phyloP scores from a whole-genome alignment of 1,140 invertebrate species.

The Eueides isabella region DNA sequence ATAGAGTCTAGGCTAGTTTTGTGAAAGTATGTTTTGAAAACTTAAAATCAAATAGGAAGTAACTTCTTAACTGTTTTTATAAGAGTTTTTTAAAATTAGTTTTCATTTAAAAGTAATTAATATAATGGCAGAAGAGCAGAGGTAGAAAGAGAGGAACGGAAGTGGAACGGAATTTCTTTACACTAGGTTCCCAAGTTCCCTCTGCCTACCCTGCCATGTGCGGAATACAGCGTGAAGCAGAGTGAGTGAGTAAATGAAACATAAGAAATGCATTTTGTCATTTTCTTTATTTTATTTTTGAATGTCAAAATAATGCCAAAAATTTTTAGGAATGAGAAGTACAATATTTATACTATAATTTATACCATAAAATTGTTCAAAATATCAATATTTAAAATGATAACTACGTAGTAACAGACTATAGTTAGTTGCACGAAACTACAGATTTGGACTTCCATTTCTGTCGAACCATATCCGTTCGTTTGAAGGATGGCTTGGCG shows the following conservation, averaged over 20 bases:
- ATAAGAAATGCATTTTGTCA: too few relatives aligned
- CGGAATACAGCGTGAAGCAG: too few relatives aligned
- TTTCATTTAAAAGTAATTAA: not conserved
- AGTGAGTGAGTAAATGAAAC: too few relatives aligned
- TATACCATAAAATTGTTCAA: not conserved
- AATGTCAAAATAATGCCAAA: too few relatives aligned
- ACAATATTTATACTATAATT: too few relatives aligned
- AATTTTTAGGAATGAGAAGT: too few relatives aligned
- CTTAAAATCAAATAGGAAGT: not conserved
- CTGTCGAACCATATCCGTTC: constrained; percentile 4
- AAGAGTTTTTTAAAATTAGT: not conserved
- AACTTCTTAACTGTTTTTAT: not conserved
- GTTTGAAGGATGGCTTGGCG: constrained; percentile 8
- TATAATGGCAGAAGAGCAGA: too few relatives aligned
- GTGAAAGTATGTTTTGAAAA: not conserved
- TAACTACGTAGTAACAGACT: not conserved
- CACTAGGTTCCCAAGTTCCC: too few relatives aligned
- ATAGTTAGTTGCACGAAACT: not conserved
- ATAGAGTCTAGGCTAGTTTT: not conserved
- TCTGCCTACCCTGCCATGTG: too few relatives aligned
- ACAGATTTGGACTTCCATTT: constrained; percentile 9
- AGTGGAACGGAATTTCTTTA: too few relatives aligned
- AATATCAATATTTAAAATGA: not conserved
- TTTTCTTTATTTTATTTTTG: too few relatives aligned
- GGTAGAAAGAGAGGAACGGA: too few relatives aligned